These are phyloP conservation scores for Gymnogyps californianus DNA, from an alignment of 2,113 vertebrate species.

Conservation along the genomic window DNA sequence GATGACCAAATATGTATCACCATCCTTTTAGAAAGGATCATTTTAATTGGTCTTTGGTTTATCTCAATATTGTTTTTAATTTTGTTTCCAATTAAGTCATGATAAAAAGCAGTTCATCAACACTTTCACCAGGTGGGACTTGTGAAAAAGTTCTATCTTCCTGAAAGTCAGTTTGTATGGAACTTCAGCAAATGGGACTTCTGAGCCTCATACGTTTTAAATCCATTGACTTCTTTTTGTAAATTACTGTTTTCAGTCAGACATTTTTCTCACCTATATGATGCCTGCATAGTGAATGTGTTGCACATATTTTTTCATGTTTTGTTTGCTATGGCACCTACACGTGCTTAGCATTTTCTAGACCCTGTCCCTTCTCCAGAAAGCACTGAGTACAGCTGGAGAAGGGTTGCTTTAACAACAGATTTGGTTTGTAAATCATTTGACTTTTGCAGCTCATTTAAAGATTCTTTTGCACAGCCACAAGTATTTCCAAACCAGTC, in stretches of 20 bases:
- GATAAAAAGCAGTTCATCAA: not conserved
- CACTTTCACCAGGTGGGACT: not conserved
- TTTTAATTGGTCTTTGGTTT: not conserved
- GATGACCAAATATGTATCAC: not conserved
- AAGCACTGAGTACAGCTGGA: not conserved
- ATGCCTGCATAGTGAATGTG: not conserved
- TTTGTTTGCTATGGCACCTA: not conserved
- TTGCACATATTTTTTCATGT: not conserved
- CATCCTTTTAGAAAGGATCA: not conserved
- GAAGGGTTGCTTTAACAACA: not conserved
- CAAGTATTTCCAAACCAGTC: not conserved
- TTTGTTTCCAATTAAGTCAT: not conserved
- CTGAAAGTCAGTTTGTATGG: not conserved
- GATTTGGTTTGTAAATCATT: not conserved
- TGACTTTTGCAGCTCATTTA: not conserved
- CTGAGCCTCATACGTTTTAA: not conserved
- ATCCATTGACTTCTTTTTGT: not conserved
- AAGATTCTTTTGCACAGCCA: not conserved
- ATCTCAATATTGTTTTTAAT: not conserved
- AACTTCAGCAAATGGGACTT: not conserved
- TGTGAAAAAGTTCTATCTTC: not conserved
- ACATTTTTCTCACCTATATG: not conserved
- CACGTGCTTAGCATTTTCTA: not conserved
- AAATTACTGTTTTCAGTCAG: not conserved
- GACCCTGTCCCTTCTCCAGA: not conserved